Conservation (phyloP, 2,797 vertebrate species). For the Phoebastria nigripes region DNA sequence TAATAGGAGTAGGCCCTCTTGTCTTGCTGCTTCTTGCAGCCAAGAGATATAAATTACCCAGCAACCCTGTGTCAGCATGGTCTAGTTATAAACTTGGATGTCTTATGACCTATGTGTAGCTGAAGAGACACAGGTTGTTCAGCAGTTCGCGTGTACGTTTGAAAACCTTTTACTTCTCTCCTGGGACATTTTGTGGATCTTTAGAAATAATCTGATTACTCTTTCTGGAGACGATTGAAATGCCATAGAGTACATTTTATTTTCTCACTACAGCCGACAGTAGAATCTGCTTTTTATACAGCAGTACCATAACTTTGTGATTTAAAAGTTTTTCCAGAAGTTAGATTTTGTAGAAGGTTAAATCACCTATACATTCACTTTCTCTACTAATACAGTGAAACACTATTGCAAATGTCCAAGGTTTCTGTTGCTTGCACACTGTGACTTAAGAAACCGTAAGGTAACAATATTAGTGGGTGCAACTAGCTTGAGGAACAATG, state of each 20-base stretch:
- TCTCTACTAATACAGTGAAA: not conserved
- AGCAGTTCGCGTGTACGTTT: fast-evolving
- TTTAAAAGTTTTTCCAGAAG: not conserved
- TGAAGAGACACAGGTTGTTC: not conserved
- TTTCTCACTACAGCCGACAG: not conserved
- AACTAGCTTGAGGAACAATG: not conserved
- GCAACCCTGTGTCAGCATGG: not conserved
- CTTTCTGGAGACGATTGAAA: not conserved
- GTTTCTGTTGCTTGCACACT: not conserved
- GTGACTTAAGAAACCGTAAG: not conserved
- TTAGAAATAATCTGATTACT: not conserved
- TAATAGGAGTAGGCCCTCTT: not conserved
- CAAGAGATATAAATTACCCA: not conserved
- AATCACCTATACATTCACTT: not conserved
- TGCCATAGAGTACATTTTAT: not conserved
- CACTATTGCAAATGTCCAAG: fast-evolving
- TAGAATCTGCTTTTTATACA: not conserved
- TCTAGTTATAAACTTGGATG: not conserved
- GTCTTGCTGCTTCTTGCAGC: not conserved
- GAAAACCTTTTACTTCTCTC: not conserved
- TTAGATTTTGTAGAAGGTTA: not conserved
- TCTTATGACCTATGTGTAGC: not conserved
- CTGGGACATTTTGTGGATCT: not conserved
- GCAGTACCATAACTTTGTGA: not conserved
- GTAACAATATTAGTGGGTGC: not conserved